These are phyloP conservation scores for Patella caerulea DNA, from an alignment of 2,888 invertebrate genomes.

Conservation along the genomic window DNA sequence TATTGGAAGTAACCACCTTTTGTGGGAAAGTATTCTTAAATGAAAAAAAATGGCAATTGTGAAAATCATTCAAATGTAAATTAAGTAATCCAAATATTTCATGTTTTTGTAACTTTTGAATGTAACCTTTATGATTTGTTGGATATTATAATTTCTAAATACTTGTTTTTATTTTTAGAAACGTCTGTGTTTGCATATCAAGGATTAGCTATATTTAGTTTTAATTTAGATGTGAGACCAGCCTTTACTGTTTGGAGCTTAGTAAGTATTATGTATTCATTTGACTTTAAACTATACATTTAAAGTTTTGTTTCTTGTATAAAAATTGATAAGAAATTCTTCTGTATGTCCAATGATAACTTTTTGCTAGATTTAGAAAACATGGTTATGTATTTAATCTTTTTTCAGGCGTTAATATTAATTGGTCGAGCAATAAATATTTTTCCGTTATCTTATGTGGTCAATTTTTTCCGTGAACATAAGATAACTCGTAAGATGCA, in stretches of 20 bases:
- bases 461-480: conserved; percentile 96
- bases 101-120: too few species aligned
- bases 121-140: too few species aligned
- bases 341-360: background rate
- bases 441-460: conserved; percentile 92
- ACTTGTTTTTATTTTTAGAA: conserved; percentile 76
- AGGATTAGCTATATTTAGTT: conserved; percentile 94
- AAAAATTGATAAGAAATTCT: background rate
- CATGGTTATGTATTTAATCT: conserved; percentile 14
- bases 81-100: too few species aligned
- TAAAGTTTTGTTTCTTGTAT: background rate
- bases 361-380: background rate
- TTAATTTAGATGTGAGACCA: conserved; percentile 89
- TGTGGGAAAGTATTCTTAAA: background rate
- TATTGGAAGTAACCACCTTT: too few species aligned
- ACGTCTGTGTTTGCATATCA: conserved; percentile 99
- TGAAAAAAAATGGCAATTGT: background rate
- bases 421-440: conserved; percentile 96
- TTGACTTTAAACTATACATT: background rate
- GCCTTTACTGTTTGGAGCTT: conserved; percentile 96
- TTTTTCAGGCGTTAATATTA: conserved; percentile 80
- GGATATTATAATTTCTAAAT: too few species aligned
- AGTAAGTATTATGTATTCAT: conserved; percentile 69
- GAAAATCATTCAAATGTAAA: too few species aligned
- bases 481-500: conserved; percentile 98